Evolutionary conservation across 2,888 invertebrate genomes (phyloP).

Genomic region (Cantharis lateralis): DNA sequence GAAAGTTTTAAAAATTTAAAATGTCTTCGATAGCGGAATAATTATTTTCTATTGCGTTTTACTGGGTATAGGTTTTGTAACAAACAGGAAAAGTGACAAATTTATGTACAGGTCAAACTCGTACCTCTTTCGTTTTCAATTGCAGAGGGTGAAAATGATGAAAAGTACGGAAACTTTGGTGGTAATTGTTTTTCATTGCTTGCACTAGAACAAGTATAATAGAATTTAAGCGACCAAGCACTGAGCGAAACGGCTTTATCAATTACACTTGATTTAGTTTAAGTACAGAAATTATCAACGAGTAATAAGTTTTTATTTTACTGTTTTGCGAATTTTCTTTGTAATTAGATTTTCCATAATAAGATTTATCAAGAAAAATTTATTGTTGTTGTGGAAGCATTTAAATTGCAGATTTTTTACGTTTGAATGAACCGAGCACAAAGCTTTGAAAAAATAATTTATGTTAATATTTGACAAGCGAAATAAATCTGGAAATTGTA

Average conservation of each 20-base stretch:
- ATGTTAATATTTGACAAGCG: neutral
- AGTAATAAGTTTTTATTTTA: neutral
- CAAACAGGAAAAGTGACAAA: too few species aligned
- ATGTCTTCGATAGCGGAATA: neutral
- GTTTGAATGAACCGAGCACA: neutral
- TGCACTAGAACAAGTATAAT: neutral
- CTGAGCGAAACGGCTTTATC: neutral
- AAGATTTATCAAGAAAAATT: neutral
- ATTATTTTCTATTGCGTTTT: neutral
- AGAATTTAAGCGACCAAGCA: neutral
- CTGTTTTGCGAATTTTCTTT: neutral
- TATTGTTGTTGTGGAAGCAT: neutral
- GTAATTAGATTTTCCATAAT: neutral
- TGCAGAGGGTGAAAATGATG: neutral
- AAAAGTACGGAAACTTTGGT: neutral
- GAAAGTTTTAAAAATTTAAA: neutral
- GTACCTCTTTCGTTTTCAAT: neutral
- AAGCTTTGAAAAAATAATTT: neutral
- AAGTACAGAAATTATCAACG: neutral
- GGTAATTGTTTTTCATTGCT: neutral
- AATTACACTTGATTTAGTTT: neutral
- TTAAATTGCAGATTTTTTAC: neutral
- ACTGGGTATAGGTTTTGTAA: too few species aligned
- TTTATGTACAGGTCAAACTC: too few species aligned
- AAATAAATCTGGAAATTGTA: neutral